These are phyloP conservation scores for Paraplagusia blochii DNA, from an alignment of 2,113 vertebrate genomes.

Conservation along the genomic window DNA sequence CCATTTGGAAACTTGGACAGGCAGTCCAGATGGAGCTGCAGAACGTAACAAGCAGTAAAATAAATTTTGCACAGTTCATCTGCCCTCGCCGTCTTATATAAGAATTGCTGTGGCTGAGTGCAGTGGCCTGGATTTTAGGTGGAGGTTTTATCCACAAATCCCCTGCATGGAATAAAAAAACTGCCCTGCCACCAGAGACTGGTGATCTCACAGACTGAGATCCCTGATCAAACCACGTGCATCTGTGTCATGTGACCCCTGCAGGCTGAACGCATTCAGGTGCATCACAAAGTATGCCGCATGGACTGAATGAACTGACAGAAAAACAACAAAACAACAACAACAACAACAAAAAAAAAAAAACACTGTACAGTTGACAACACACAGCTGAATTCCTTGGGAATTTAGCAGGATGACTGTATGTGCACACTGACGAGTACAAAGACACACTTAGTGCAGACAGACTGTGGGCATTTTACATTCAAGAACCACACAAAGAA, in stretches of 20 bases:
- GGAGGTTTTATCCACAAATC: slow-evolving; percentile 52
- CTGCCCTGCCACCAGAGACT: slow-evolving; percentile 22
- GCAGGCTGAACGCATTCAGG: slow-evolving; percentile 11
- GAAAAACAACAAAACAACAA: too few relatives aligned
- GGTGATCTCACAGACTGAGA: slow-evolving; percentile 41
- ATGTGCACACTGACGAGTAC: slow-evolving; percentile 29
- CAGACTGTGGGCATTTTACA: slow-evolving; percentile 1
- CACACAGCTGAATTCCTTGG: slow-evolving; percentile 44
- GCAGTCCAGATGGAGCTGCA: slow-evolving; percentile 5
- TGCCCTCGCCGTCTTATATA: slow-evolving; percentile 30
- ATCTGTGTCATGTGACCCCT: slow-evolving; percentile 13
- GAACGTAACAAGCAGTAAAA: slow-evolving; percentile 10
- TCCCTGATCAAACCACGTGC: slow-evolving; percentile 26
- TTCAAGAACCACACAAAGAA: neutral
- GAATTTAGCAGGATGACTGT: slow-evolving; percentile 45
- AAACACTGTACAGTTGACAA: slow-evolving; percentile 24
- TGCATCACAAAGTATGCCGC: slow-evolving; percentile 24
- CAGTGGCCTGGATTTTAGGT: slow-evolving; percentile 42
- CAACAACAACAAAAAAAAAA: too few relatives aligned
- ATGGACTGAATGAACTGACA: slow-evolving; percentile 23
- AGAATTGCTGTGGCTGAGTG: slow-evolving; percentile 35
- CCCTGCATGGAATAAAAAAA: slow-evolving; percentile 32
- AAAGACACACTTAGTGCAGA: slow-evolving; percentile 21
- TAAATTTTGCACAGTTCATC: slow-evolving; percentile 7
- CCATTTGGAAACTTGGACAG: slow-evolving; percentile 33